Conservation (phyloP, 2,888 invertebrate genomes). For the Cephus sareptanus region DNA sequence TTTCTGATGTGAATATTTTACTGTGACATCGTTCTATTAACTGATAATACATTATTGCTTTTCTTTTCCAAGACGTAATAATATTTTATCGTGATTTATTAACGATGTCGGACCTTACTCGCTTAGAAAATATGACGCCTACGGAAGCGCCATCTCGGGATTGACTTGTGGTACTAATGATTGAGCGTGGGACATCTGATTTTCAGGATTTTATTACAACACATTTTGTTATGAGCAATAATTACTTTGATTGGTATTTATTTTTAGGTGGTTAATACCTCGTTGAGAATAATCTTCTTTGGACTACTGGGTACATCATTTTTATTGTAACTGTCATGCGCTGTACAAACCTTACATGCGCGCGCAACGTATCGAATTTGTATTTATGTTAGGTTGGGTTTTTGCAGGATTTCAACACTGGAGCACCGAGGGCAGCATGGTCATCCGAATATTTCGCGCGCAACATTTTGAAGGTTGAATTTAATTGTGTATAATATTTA, state of each 20-base stretch:
- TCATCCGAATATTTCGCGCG: not conserved
- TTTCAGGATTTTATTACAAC: not conserved
- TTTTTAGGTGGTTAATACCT: not conserved
- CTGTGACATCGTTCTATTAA: not conserved
- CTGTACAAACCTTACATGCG: not conserved
- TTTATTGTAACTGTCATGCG: not conserved
- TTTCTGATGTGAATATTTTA: not conserved
- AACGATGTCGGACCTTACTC: constrained; percentile 48
- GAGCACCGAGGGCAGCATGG: not conserved
- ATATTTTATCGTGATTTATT: constrained; percentile 45
- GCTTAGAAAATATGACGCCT: constrained; percentile 21
- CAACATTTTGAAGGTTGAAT: not conserved
- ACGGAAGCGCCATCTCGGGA: not conserved
- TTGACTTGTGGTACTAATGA: not conserved
- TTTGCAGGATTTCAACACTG: not conserved
- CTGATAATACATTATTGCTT: constrained; percentile 13
- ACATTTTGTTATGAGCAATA: not conserved
- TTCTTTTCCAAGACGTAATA: constrained; percentile 29
- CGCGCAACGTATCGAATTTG: not conserved
- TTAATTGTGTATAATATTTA: not conserved
- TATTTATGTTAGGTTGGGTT: not conserved
- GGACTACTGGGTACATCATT: not conserved
- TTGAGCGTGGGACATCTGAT: not conserved
- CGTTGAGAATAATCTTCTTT: not conserved
- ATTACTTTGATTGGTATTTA: not conserved